These are phyloP conservation scores for Poeciliopsis retropinna DNA, from an alignment of 2,113 vertebrate species.

Conservation along the genomic window DNA sequence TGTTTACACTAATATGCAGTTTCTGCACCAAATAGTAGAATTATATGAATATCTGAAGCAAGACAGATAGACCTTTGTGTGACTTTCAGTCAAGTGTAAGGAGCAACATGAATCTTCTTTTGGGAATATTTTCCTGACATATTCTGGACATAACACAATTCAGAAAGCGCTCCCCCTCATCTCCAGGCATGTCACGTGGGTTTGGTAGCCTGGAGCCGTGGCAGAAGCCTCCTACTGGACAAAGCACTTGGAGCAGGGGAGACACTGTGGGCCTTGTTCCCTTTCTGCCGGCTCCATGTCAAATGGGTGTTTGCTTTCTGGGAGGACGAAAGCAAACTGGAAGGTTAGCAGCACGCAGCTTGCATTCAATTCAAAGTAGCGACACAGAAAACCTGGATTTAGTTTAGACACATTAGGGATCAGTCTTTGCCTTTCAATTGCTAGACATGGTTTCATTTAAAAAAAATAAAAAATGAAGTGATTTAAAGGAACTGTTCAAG, in stretches of 20 bases:
- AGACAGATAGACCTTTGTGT: background rate
- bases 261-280: constrained; percentile 75
- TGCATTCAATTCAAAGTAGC: constrained; percentile 12
- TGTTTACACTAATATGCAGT: background rate
- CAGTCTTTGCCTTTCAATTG: background rate
- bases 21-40: background rate
- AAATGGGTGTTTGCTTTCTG: constrained; percentile 76
- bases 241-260: constrained; percentile 65
- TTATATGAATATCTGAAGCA: background rate
- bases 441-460: background rate
- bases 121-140: background rate
- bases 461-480: background rate
- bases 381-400: constrained; percentile 3
- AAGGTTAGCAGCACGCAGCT: constrained; percentile 35
- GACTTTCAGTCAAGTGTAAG: background rate
- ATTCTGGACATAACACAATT: background rate
- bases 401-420: constrained; percentile 18
- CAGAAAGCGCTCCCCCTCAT: constrained; percentile 56
- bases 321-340: constrained; percentile 33
- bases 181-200: constrained; percentile 72
- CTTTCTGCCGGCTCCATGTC: constrained; percentile 55
- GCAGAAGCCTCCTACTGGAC: constrained; percentile 65
- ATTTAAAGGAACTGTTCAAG: no score
- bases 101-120: background rate
- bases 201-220: constrained; percentile 49